These are phyloP conservation scores for Odontocolon sp. DNA, from an alignment of 2,888 invertebrate genomes.

Conservation along the genomic window DNA sequence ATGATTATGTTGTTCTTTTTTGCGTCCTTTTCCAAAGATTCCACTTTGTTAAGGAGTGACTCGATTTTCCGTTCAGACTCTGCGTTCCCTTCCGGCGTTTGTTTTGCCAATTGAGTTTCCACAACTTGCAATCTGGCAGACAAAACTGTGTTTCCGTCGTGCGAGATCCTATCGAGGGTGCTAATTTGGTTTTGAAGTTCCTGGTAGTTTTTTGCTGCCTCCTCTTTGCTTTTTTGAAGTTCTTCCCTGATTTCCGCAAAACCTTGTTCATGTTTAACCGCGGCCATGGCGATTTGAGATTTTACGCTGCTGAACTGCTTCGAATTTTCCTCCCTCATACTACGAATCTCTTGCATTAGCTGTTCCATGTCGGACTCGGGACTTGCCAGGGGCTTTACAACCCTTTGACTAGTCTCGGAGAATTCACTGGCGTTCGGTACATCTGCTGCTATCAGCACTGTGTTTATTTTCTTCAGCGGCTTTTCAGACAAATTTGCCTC, in stretches of 20 bases:
- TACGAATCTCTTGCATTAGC: background rate
- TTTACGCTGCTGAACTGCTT: background rate
- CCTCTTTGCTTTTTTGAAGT: background rate
- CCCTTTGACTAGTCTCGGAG: background rate
- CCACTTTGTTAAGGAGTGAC: background rate
- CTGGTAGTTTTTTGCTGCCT: background rate
- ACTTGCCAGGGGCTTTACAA: background rate
- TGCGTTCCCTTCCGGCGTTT: background rate
- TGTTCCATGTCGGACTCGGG: background rate
- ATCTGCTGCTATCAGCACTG: background rate
- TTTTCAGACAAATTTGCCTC: background rate
- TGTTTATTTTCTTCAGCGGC: background rate
- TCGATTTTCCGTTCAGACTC: background rate
- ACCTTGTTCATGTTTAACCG: background rate
- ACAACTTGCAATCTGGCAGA: background rate
- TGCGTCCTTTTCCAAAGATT: conserved; percentile 10
- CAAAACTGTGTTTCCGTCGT: background rate
- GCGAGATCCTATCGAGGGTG: background rate
- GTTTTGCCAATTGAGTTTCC: background rate
- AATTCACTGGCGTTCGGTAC: background rate
- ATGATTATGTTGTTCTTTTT: conserved; percentile 20
- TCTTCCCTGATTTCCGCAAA: background rate
- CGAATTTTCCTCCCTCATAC: background rate
- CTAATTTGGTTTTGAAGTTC: background rate
- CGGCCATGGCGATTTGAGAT: background rate